Base-by-base conservation (phyloP, 2,888 invertebrate genomes). In the Galerucella nymphaeae region DNA sequence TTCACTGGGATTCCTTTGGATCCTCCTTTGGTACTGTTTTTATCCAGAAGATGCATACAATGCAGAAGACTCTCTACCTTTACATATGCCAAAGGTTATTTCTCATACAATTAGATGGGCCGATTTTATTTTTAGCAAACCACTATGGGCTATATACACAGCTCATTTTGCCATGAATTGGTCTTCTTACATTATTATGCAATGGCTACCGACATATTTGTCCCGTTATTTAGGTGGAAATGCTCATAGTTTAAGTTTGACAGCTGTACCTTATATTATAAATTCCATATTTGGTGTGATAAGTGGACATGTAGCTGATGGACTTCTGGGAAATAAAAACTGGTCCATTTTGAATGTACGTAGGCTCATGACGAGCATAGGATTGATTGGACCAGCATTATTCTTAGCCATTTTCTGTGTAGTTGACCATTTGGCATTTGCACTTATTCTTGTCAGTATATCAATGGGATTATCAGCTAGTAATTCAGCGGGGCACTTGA, bases 131-230 rank as follows among this genome's bases (percentile, higher is more conserved):
- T 85, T 88, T 55, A 90, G 91, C 81, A 92, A 92, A 90, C 90
- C 93, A 0, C 85, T 93, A 41, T 93, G 93, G 93, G 91, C 93
- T 6, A 89, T 93, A 77, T 93, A 93, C 81, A 88, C 91, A 71
- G 93, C 93, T 45, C 93, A 93, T 85, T 93, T 93, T 84, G 90
- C 92, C 41, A 93, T 93, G 93, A 93, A 93, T 84, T 93, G 93
- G 93, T 91, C 91, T 67, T 93, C 92, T 80, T 93, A 93, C 82
- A 93, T 93, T 76, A 92, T 93, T 79, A 93, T 93, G 93, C 92
- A 93, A 83, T 93, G 93, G 93, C 85, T 93, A 75, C 93, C 93
- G 4, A 93, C 93, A 1, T 93, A 93, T 83, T 85, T 93, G 78
- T 86, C 90, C 0, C 86, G 90, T 73, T 82, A 82, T 80, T 87